Evolutionary conservation across 2,113 vertebrate species (phyloP).

Genomic region (Corynorhinus townsendii): DNA sequence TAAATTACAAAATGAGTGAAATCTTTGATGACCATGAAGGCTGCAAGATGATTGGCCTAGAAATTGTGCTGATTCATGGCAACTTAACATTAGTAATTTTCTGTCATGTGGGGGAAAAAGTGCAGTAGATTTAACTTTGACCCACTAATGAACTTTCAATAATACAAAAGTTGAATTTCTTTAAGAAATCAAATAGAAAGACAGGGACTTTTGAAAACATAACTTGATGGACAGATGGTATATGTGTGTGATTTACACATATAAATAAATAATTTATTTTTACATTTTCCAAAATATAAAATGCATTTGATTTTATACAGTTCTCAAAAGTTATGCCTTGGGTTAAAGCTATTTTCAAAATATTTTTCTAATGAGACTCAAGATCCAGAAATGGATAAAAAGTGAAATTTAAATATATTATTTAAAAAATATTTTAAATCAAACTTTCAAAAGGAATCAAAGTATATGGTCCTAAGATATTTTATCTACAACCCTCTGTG

Average conservation of each 20-base stretch:
- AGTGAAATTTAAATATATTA: background rate
- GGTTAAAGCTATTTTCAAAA: slow-evolving; percentile 1
- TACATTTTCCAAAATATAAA: background rate
- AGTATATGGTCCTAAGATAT: background rate
- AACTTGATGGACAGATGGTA: background rate
- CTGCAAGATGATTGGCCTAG: background rate
- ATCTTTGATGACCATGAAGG: background rate
- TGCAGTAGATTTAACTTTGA: background rate
- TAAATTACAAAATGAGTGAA: background rate
- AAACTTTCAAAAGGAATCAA: background rate
- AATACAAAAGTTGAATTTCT: background rate
- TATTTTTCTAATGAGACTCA: background rate
- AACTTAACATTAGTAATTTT: background rate
- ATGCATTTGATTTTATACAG: background rate
- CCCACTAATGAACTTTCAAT: background rate
- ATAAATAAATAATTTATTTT: background rate
- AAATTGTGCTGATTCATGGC: background rate
- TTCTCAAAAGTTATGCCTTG: slow-evolving; percentile 14
- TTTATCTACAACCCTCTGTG: background rate
- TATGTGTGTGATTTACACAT: background rate
- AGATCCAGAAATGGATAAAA: background rate
- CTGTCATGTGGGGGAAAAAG: background rate
- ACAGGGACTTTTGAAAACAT: background rate
- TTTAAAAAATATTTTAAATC: background rate
- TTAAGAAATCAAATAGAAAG: background rate